Conservation (phyloP, 2,888 invertebrate genomes). For the Drosophila pseudotalamancana region DNA sequence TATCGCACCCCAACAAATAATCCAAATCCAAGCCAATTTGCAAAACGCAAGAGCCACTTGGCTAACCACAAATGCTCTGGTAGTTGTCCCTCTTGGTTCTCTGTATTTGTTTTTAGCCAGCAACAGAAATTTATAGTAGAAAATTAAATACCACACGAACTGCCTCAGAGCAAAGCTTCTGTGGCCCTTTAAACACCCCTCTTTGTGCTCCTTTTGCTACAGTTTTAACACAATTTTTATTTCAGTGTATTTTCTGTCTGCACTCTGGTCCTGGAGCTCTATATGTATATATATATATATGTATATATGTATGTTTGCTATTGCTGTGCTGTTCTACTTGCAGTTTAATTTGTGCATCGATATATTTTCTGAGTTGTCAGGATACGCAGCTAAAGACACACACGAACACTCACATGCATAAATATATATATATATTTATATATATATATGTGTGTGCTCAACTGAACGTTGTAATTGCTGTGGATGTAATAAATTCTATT, state of each 20-base stretch:
- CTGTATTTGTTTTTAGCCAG: constrained; percentile 56
- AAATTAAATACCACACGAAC: constrained; percentile 69
- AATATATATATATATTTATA: constrained; percentile 1
- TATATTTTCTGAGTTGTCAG: constrained; percentile 75
- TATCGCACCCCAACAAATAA: constrained; percentile 36
- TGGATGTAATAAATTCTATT: constrained; percentile 64
- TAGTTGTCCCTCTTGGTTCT: constrained; percentile 36
- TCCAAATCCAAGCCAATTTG: constrained; percentile 64
- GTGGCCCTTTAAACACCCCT: neutral
- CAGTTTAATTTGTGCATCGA: constrained; percentile 80
- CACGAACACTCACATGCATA: constrained; percentile 8
- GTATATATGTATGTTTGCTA: too few relatives aligned
- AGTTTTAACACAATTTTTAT: constrained; percentile 47
- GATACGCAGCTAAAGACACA: constrained; percentile 36
- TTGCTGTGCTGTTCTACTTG: constrained; percentile 48
- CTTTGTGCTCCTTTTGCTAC: neutral
- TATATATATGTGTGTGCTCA: constrained; percentile 10
- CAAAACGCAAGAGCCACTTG: constrained; percentile 30
- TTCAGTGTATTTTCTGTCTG: constrained; percentile 49
- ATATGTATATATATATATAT: too few relatives aligned
- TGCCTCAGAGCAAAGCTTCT: constrained; percentile 9
- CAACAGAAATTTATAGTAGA: constrained; percentile 62
- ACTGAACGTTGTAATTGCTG: constrained; percentile 45
- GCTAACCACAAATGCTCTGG: constrained; percentile 56
- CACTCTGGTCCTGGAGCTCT: constrained; percentile 18